Evolutionary conservation across 1,140 invertebrate genomes (phyloP).

Genomic region (Mycetomoellerius zeteki): DNA sequence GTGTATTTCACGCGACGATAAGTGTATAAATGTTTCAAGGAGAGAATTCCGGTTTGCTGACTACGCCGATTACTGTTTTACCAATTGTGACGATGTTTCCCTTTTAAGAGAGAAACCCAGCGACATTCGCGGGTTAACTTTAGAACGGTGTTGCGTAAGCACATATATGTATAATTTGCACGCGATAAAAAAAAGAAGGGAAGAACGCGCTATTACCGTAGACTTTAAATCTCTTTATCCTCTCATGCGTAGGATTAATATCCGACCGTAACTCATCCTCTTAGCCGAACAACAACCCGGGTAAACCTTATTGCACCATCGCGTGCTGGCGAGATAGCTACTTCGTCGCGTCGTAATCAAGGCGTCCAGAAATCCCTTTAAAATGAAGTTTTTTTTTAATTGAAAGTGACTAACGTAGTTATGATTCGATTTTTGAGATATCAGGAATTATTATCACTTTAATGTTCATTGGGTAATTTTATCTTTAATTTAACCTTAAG

Average conservation of each 20-base stretch:
- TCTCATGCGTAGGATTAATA: constrained; percentile 50
- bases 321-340: constrained; percentile 31
- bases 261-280: constrained; percentile 37
- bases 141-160: constrained; percentile 18
- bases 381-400: background rate
- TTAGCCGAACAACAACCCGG: constrained; percentile 27
- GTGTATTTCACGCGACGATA: background rate
- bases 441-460: background rate
- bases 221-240: constrained; percentile 52
- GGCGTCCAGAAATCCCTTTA: background rate
- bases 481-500: background rate
- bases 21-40: background rate
- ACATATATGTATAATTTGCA: constrained; percentile 9
- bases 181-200: background rate
- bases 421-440: background rate
- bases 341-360: constrained; percentile 2
- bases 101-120: constrained; percentile 49
- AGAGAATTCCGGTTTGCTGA: constrained; percentile 40
- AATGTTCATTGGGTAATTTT: background rate
- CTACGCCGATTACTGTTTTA: background rate
- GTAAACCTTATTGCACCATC: constrained; percentile 38
- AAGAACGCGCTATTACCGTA: background rate
- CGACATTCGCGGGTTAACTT: constrained; percentile 27
- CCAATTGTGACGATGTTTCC: constrained; percentile 48
- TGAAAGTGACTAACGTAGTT: background rate